These are phyloP conservation scores for Paradoxurus hermaphroditus DNA, from an alignment of 2,113 vertebrate genomes.

Conservation along the genomic window DNA sequence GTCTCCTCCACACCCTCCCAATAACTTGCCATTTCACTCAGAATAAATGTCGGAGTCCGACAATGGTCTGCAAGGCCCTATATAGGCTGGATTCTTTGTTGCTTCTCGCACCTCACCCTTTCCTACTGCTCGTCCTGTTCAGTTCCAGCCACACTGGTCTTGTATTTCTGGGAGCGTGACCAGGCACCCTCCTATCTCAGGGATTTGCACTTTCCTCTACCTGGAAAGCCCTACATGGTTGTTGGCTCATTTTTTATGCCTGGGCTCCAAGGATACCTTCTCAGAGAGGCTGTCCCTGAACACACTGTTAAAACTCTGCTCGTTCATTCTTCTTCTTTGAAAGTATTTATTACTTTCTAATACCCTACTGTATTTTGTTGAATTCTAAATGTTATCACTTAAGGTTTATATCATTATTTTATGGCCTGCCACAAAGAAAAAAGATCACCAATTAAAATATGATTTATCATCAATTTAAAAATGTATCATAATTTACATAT, in stretches of 20 bases:
- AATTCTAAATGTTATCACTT: not conserved
- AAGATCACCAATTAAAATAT: not conserved
- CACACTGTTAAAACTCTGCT: not conserved
- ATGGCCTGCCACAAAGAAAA: not conserved
- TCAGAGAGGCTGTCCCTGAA: not conserved
- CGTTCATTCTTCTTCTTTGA: not conserved
- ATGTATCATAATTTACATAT: not conserved
- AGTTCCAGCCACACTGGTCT: not conserved
- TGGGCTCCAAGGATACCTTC: not conserved
- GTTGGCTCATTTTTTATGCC: not conserved
- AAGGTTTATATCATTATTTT: not conserved
- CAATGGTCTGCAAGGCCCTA: not conserved
- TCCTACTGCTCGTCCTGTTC: not conserved
- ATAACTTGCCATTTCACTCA: not conserved
- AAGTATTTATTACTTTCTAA: not conserved
- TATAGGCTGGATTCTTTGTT: not conserved
- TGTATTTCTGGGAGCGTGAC: not conserved
- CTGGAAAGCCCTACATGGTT: not conserved
- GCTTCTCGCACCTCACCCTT: not conserved
- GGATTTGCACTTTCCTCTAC: not conserved
- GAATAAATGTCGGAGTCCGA: not conserved
- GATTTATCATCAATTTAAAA: not conserved
- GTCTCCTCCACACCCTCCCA: not conserved
- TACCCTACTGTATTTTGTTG: not conserved
- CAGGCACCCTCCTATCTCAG: not conserved